A percentile compares a stretch with the other conserved stretches of the same genome.
phyloP scores from a whole-genome alignment of 2,113 vertebrate genomes.

The Channa argus region DNA sequence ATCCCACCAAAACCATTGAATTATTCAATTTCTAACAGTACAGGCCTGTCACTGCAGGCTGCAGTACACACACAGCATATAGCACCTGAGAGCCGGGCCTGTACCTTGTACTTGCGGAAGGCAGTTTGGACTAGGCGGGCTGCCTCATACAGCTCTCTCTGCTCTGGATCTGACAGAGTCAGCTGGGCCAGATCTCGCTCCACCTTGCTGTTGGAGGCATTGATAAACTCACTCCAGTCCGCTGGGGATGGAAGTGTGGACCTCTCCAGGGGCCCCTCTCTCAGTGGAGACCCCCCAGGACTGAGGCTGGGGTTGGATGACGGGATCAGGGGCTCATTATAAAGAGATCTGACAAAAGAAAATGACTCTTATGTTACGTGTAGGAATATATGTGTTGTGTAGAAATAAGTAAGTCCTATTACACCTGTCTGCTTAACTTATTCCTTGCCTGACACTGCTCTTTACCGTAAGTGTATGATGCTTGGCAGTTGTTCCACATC shows the following conservation, averaged over 20 bases:
- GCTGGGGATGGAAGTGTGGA: slow-evolving; percentile 92
- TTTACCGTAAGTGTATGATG: slow-evolving; percentile 93
- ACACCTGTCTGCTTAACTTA: neutral
- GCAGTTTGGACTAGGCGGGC: slow-evolving; percentile 97
- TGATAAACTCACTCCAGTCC: slow-evolving; percentile 98
- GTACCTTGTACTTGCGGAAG: slow-evolving; percentile 99
- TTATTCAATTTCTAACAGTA: slow-evolving; percentile 32
- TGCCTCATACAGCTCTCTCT: slow-evolving; percentile 97
- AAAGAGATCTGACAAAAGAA: slow-evolving; percentile 85
- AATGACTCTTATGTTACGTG: neutral
- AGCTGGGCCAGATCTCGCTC: slow-evolving; percentile 98
- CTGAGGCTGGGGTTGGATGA: slow-evolving; percentile 94
- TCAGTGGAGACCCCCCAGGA: slow-evolving; percentile 89
- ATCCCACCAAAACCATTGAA: slow-evolving; percentile 28
- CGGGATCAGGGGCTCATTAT: slow-evolving; percentile 91
- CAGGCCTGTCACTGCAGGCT: slow-evolving; percentile 30
- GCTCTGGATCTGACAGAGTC: slow-evolving; percentile 96
- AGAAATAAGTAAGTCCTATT: too few species aligned
- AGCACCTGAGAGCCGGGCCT: slow-evolving; percentile 66
- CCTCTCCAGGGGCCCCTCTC: slow-evolving; percentile 90
- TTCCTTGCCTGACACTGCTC: neutral
- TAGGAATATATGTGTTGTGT: too few species aligned
- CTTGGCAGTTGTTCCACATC: slow-evolving; percentile 94
- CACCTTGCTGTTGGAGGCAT: slow-evolving; percentile 95
- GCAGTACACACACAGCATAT: slow-evolving; percentile 40